Evolutionary conservation across 2,888 invertebrate genomes (phyloP).

Genomic region (Acanthosepion esculentum): DNA sequence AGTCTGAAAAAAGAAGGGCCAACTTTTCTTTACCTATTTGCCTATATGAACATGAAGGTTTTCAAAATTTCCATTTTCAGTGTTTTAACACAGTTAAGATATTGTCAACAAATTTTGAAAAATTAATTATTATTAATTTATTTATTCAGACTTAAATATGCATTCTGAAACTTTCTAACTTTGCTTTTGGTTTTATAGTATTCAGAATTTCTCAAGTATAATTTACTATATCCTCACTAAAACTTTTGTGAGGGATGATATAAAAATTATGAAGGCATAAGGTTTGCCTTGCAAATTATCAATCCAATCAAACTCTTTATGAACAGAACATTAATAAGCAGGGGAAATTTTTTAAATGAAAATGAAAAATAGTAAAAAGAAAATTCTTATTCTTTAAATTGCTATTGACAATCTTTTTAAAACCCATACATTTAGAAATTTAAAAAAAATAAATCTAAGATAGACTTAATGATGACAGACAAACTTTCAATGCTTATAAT

Average conservation of each 20-base stretch:
- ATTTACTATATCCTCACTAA: not conserved
- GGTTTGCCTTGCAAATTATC: slow-evolving; percentile 33
- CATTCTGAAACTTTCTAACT: not conserved
- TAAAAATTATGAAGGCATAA: not conserved
- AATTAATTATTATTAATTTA: not conserved
- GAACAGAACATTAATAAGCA: not conserved
- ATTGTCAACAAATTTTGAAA: not conserved
- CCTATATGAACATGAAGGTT: not conserved
- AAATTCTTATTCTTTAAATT: not conserved
- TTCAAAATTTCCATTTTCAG: not conserved
- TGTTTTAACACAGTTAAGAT: not conserved
- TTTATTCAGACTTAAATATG: not conserved
- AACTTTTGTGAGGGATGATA: not conserved
- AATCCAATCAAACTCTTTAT: slow-evolving; percentile 33
- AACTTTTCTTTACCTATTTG: not conserved
- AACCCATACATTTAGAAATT: not conserved
- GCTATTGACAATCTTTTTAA: not conserved
- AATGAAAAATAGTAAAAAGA: not conserved
- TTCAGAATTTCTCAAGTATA: not conserved
- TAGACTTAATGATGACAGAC: not conserved
- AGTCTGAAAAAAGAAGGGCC: not conserved
- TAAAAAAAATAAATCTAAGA: not conserved
- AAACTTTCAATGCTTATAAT: not conserved
- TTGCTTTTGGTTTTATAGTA: not conserved
- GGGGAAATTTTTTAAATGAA: not conserved